Evolutionary conservation across 2,113 vertebrate species (phyloP).

Genomic region (Dromas ardeola): DNA sequence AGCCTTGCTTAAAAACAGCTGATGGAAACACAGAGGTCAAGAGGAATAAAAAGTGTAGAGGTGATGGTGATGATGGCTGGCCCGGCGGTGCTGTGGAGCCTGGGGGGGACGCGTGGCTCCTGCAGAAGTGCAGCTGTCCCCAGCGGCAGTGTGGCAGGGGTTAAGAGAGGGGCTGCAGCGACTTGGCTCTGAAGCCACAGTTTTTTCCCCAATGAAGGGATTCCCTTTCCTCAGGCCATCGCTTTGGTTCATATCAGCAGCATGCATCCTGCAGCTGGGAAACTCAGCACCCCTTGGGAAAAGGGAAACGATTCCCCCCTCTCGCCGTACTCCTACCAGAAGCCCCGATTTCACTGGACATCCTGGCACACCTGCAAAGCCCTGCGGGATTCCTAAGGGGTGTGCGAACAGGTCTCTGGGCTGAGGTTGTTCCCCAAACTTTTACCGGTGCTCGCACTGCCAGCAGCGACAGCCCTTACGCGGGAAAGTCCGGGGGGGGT

Average conservation of each 20-base stretch:
- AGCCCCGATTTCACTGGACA: fast-evolving
- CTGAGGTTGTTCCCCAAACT: not conserved
- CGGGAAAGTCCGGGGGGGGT: not conserved
- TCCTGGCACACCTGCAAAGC: not conserved
- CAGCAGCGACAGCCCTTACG: not conserved
- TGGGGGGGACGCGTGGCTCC: fast-evolving
- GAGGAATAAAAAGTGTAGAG: not conserved
- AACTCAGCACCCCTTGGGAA: fast-evolving
- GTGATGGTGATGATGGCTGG: not conserved
- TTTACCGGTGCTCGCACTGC: not conserved
- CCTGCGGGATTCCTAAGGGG: not conserved
- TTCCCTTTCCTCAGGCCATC: not conserved
- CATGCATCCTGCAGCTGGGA: not conserved
- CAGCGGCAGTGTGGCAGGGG: fast-evolving
- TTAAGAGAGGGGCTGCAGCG: not conserved
- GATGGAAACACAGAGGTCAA: not conserved
- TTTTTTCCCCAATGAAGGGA: not conserved
- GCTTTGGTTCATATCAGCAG: fast-evolving
- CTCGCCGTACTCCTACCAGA: not conserved
- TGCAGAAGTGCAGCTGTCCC: not conserved
- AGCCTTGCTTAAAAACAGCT: not conserved
- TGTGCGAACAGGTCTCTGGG: not conserved
- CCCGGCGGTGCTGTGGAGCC: not conserved
- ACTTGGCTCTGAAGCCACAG: not conserved
- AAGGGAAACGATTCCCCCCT: fast-evolving